These are phyloP conservation scores for Henricia sp. DNA, from an alignment of 53 echinoderm and acorn worm species.

Conservation along the genomic window DNA sequence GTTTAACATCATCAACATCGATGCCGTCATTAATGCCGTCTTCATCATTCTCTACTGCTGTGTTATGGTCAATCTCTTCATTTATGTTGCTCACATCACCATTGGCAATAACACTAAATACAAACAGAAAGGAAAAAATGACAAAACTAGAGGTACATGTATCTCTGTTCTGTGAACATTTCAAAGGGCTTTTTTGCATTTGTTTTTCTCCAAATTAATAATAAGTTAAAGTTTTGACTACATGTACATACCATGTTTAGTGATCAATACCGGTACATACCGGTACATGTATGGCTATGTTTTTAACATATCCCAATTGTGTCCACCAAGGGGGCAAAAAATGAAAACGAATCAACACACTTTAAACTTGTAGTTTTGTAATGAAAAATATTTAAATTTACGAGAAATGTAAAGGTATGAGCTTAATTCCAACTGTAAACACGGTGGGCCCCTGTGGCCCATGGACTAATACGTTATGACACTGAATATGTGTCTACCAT, in stretches of 20 bases:
- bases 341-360: too few species aligned
- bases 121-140: background rate
- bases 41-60: background rate
- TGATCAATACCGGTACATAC: too few species aligned
- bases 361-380: too few species aligned
- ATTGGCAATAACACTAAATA: slow-evolving; percentile 7
- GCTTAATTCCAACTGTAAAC: background rate
- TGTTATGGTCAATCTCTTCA: background rate
- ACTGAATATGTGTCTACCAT: background rate
- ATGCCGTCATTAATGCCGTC: background rate
- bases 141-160: background rate
- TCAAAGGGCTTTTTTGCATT: background rate
- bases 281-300: background rate
- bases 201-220: background rate
- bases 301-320: too few species aligned
- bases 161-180: background rate
- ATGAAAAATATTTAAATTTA: too few species aligned
- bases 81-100: slow-evolving; percentile 3
- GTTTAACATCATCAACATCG: slow-evolving; percentile 30
- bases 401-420: background rate
- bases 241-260: background rate
- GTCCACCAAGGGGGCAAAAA: too few species aligned
- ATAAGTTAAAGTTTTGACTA: too few species aligned
- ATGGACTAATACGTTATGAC: background rate
- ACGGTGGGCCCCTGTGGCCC: too few species aligned